Evolutionary conservation across 2,888 invertebrate genomes (phyloP), one percentile per base, ranked within the genome.

Genomic region (Fabriciana adippe): DNA sequence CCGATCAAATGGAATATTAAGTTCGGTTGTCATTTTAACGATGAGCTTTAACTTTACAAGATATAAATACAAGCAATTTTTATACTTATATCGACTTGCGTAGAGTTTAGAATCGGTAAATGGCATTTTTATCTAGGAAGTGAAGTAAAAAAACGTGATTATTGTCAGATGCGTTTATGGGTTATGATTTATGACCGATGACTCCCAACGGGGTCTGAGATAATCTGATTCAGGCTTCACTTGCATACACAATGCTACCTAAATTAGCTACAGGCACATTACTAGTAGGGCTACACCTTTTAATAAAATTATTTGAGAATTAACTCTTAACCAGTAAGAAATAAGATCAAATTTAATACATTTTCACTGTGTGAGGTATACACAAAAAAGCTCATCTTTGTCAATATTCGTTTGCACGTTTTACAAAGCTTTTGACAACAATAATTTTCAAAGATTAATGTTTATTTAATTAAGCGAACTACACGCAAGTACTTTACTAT

Each of bases 141-240:
- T 83, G 78, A 79, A 80, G 79, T 79, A 83, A 81, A 82, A 86
- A 87, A 87, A 85, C 86, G 84, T 89, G 86, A 86, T 86, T 85
- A 90, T 90, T 90, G 92, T 92, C 90, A 89, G 91, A 83, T 83
- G 86, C 86, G 83, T 91, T 90, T 92, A 92, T 90, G 91, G 89
- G 89, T 87, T 90, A 92, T 92, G 92, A 92, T 92, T 92, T 92
- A 92, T 92, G 92, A 92, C 84, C 88, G 83, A 86, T 89, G 92
- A 90, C 91, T 92, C 90, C 92, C 92, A 91, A 92, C 91, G 90
- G 92, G 89, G 87, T 91, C 84, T 87, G 78, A 89, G 91, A 89
- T 92, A 92, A 92, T 92, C 90, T 91, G 86, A 91, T 90, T 92
- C 89, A 90, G 82, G 82, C 85, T 82, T 83, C 74, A 88, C 89